Percentiles rank a stretch among this genome's conserved stretches.
Conservation (phyloP, 2,113 vertebrate species). For the Aramus guarauna region DNA sequence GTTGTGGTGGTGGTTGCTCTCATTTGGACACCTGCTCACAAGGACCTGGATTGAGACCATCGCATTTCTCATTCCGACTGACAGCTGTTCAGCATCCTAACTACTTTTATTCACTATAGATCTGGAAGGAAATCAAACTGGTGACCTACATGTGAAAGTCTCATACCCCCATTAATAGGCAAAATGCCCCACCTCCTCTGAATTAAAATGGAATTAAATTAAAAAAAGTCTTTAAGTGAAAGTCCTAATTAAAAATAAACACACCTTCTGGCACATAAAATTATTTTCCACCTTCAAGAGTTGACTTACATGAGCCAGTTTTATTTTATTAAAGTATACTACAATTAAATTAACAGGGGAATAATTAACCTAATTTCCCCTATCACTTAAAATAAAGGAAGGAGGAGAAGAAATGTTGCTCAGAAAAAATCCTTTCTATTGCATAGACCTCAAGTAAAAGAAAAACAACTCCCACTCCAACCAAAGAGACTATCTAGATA, state of each 20-base stretch:
- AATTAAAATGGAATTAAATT: conserved; percentile 3
- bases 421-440: conserved; percentile 10
- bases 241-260: conserved; percentile 57
- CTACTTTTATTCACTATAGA: background rate
- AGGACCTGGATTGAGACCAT: background rate
- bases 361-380: conserved; percentile 56
- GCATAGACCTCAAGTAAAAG: background rate
- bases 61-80: background rate
- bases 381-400: conserved; percentile 17
- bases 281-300: conserved; percentile 20
- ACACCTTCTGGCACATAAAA: conserved; percentile 30
- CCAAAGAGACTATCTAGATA: background rate
- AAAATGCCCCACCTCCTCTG: background rate
- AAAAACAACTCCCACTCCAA: conserved; percentile 17
- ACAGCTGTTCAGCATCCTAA: conserved; percentile 16
- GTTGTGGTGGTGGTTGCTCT: background rate
- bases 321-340: conserved; percentile 28
- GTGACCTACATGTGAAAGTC: conserved; percentile 22
- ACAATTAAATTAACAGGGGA: conserved; percentile 37
- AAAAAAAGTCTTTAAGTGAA: background rate
- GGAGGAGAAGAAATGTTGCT: background rate
- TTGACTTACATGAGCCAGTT: conserved; percentile 18
- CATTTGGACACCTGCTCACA: conserved; percentile 3
- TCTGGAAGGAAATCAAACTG: background rate
- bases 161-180: background rate